A percentile compares a stretch with the other conserved stretches of the same genome.
Evolutionary conservation across 2,888 invertebrate species (phyloP).

Genomic region (Emmelina monodactyla): DNA sequence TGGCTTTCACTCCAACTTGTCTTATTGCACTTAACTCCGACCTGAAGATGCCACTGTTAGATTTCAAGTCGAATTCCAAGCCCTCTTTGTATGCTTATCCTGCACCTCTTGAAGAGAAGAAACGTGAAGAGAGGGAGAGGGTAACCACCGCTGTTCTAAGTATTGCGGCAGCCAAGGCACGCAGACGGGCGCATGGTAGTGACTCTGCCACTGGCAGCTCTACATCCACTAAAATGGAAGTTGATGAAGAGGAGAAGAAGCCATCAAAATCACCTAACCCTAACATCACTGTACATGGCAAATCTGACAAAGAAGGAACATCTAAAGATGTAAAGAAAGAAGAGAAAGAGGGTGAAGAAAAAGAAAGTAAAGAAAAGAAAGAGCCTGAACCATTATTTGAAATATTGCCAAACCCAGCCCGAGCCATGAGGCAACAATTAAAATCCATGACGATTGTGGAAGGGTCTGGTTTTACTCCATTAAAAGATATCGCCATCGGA

Average conservation of each 20-base stretch:
- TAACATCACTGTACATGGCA: conserved; percentile 56
- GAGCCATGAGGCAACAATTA: conserved; percentile 91
- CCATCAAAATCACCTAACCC: conserved; percentile 55
- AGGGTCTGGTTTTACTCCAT: conserved; percentile 79
- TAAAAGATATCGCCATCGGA: conserved; percentile 93
- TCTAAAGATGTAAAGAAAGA: conserved; percentile 62
- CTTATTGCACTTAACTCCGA: conserved; percentile 94
- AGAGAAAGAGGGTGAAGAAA: conserved; percentile 53
- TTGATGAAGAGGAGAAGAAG: conserved; percentile 72
- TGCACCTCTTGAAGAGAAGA: conserved; percentile 96
- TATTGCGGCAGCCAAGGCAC: conserved; percentile 89
- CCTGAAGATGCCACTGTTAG: conserved; percentile 91
- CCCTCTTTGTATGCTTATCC: conserved; percentile 97
- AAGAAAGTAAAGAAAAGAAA: conserved; percentile 66
- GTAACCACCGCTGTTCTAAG: conserved; percentile 97
- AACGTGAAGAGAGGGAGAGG: conserved; percentile 96
- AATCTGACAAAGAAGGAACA: conserved; percentile 45
- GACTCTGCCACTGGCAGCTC: conserved; percentile 68
- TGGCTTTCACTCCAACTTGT: conserved; percentile 96
- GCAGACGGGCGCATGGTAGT: conserved; percentile 81
- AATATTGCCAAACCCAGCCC: conserved; percentile 92
- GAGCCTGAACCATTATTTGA: conserved; percentile 95
- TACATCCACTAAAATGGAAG: conserved; percentile 86
- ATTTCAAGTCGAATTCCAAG: conserved; percentile 90
- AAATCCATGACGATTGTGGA: conserved; percentile 82